These are phyloP conservation scores for Puntigrus tetrazona DNA, from an alignment of 2,113 vertebrate genomes.

Conservation along the genomic window DNA sequence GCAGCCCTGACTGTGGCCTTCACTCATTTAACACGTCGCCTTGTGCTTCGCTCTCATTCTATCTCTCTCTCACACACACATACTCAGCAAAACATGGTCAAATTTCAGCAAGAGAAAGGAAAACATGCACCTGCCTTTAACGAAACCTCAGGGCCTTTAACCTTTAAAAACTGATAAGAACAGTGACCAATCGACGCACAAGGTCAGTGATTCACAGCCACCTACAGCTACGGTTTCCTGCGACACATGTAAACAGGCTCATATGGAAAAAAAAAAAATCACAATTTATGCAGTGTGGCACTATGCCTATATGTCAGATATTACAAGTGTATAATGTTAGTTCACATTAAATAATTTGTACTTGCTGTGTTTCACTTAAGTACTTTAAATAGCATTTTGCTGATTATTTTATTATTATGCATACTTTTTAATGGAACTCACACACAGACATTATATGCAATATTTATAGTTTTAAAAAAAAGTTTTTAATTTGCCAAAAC, in stretches of 20 bases:
- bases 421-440: background rate
- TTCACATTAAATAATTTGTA: background rate
- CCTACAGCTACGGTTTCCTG: background rate
- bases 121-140: constrained; percentile 52
- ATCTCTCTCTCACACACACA: constrained; percentile 24
- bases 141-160: constrained; percentile 39
- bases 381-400: background rate
- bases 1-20: constrained; percentile 52
- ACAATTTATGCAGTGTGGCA: background rate
- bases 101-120: constrained; percentile 32
- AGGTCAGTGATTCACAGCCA: constrained; percentile 34
- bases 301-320: background rate
- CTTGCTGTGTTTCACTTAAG: background rate
- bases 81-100: constrained; percentile 36
- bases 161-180: constrained; percentile 54
- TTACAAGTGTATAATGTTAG: background rate
- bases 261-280: background rate
- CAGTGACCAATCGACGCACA: constrained; percentile 33
- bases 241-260: background rate
- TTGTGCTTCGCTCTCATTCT: background rate
- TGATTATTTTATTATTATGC: too few species aligned
- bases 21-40: constrained; percentile 29
- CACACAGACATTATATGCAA: too few species aligned
- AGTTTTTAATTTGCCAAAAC: background rate
- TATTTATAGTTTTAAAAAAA: background rate